Evolutionary conservation across 2,113 vertebrate species (phyloP).

Genomic region (Prolemur simus): DNA sequence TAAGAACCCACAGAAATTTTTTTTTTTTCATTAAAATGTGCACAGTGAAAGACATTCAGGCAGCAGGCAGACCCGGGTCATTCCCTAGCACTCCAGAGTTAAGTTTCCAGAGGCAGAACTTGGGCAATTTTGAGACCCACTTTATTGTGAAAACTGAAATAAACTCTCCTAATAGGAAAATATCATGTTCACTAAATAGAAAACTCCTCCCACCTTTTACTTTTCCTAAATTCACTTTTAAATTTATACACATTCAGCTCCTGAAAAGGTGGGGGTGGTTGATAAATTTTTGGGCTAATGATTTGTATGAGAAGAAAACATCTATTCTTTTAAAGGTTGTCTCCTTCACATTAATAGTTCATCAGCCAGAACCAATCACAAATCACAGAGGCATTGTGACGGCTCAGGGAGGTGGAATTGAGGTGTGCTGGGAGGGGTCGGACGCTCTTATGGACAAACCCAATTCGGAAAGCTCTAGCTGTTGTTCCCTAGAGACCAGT

Average conservation of each 20-base stretch:
- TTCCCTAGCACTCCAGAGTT: background rate
- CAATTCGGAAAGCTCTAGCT: background rate
- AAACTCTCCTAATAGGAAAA: background rate
- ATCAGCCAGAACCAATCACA: background rate
- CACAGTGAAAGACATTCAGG: background rate
- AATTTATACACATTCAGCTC: background rate
- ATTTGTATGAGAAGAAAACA: background rate
- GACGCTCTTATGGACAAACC: accelerated
- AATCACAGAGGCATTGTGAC: accelerated
- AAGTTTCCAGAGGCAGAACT: background rate
- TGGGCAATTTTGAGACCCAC: background rate
- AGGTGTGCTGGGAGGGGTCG: background rate
- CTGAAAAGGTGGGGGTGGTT: background rate
- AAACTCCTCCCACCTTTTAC: background rate
- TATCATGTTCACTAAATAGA: background rate
- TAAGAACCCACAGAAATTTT: background rate
- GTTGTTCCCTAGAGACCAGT: background rate
- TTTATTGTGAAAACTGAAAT: background rate
- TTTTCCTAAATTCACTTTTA: background rate
- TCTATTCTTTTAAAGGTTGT: background rate
- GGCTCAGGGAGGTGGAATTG: background rate
- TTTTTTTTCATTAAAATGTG: background rate
- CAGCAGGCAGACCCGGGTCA: background rate
- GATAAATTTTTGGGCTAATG: background rate
- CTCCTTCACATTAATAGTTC: background rate